Base-by-base conservation (phyloP, 2,888 invertebrate species). In the Euplagia quadripunctaria region DNA sequence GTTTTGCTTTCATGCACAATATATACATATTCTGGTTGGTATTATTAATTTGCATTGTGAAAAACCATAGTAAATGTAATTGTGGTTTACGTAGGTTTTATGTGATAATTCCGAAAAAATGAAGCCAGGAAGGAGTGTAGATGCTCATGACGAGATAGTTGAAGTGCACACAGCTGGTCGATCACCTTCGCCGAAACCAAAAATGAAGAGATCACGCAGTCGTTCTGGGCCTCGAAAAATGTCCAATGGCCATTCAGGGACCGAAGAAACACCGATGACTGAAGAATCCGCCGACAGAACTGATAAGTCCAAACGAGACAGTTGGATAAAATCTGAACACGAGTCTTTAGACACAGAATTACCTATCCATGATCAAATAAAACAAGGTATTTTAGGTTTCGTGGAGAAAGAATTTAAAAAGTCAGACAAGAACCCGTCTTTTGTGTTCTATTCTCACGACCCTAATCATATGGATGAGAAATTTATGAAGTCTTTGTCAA, bases 351-450 rank as follows among this genome's bases (percentile, higher is more conserved):
- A 96, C 79, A 94, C 94, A 1, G 97, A 97, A 83, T 86, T 96
- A 43, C 96, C 97, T 66, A 97, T 97, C 61, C 97, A 97, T 80
- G 96, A 96, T 73, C 96, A 96, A 87, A 93, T 96, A 69, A 96
- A 96, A 83, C 94, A 94, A 89, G 96, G 94, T 68, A 96, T 96
- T 64, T 81, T 96, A 76, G 96, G 96, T 11, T 96, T 96, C 85
- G 96, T 96, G 41, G 96, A 96, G 81, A 94, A 96, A 77, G 96
- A 96, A 89, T 92, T 96, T 49, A 96, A 96, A 75, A 96, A 96
- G 77, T 91, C 95, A 0, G 96, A 96, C 70, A 94, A 95, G 79
- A 95, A 93, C 83, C 94, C 96, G 0, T 94, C 95, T 1, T 94
- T 96, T 83, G 94, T 96, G 0, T 96, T 96, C 78, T 96, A 96